Conservation (phyloP, 2,888 invertebrate genomes). For the Drosophila fungiperda region DNA sequence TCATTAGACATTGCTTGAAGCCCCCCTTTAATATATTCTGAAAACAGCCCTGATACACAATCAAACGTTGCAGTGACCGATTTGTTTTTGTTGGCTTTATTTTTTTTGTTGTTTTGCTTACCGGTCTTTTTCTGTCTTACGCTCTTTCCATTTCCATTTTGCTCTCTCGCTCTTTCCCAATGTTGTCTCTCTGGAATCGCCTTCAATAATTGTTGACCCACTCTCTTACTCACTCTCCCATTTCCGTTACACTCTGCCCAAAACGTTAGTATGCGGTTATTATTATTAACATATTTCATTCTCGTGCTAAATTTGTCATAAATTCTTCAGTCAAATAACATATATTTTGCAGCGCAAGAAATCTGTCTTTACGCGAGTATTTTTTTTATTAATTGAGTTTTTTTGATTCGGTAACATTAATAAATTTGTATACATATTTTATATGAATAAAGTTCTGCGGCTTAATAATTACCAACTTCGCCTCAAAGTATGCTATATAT, state of each 20-base stretch:
- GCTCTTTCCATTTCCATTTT: background rate
- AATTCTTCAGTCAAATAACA: background rate
- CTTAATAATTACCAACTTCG: background rate
- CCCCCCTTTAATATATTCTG: conserved; percentile 4
- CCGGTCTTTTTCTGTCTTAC: conserved; percentile 50
- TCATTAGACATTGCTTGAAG: background rate
- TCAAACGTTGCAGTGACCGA: conserved; percentile 40
- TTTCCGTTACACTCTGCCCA: conserved; percentile 19
- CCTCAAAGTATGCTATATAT: conserved; percentile 28
- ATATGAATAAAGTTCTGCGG: background rate
- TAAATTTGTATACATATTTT: background rate
- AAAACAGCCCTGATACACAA: conserved; percentile 8
- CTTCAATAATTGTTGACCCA: conserved; percentile 30
- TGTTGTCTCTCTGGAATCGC: conserved; percentile 5
- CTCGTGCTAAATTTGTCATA: background rate
- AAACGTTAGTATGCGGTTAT: conserved; percentile 8
- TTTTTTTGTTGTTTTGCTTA: conserved; percentile 50
- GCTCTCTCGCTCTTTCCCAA: background rate
- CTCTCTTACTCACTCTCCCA: conserved; percentile 14
- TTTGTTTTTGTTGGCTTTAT: conserved; percentile 48
- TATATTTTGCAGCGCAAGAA: background rate
- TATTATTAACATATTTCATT: background rate
- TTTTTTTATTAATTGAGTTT: background rate
- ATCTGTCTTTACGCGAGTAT: background rate
- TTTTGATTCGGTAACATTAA: background rate